Evolutionary conservation across 1,140 invertebrate species (phyloP).

Genomic region (Drosophila rufa): DNA sequence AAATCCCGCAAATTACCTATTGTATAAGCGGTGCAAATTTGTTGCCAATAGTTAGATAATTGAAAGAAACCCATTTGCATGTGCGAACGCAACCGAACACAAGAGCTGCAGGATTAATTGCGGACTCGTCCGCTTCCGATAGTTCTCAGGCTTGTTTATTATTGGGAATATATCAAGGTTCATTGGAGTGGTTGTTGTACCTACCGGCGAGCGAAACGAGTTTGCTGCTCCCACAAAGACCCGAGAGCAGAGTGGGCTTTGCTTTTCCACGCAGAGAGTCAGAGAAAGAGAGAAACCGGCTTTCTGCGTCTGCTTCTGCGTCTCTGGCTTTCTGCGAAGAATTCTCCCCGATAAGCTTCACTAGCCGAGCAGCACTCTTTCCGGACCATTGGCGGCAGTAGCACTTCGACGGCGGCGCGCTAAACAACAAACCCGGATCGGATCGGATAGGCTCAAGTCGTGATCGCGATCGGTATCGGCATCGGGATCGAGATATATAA

Average conservation of each 20-base stretch:
- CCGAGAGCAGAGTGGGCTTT: slow-evolving; percentile 27
- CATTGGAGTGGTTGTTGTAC: slow-evolving; percentile 39
- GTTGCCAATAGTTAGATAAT: slow-evolving; percentile 48
- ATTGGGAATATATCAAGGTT: slow-evolving; percentile 53
- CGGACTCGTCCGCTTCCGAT: slow-evolving; percentile 47
- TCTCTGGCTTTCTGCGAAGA: slow-evolving; percentile 61
- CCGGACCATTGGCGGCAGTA: slow-evolving; percentile 80
- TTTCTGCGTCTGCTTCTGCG: slow-evolving; percentile 55
- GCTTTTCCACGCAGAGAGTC: not conserved
- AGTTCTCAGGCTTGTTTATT: slow-evolving; percentile 52
- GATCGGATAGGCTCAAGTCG: slow-evolving; percentile 3
- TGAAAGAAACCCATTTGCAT: slow-evolving; percentile 48
- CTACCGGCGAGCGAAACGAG: slow-evolving; percentile 45
- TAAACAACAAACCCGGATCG: slow-evolving; percentile 58
- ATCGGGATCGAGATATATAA: slow-evolving; percentile 36
- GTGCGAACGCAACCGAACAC: slow-evolving; percentile 45
- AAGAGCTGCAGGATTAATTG: slow-evolving; percentile 49
- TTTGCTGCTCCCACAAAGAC: slow-evolving; percentile 39
- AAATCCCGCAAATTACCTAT: slow-evolving; percentile 35
- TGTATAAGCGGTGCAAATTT: slow-evolving; percentile 46
- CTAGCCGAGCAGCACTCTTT: slow-evolving; percentile 58
- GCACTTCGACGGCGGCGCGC: slow-evolving; percentile 67
- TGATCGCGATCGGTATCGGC: slow-evolving; percentile 38
- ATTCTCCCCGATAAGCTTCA: slow-evolving; percentile 59
- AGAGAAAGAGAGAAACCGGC: slow-evolving; percentile 58